phyloP scores from a whole-genome alignment of 1,140 invertebrate genomes.

The Megalonaias nervosa region DNA sequence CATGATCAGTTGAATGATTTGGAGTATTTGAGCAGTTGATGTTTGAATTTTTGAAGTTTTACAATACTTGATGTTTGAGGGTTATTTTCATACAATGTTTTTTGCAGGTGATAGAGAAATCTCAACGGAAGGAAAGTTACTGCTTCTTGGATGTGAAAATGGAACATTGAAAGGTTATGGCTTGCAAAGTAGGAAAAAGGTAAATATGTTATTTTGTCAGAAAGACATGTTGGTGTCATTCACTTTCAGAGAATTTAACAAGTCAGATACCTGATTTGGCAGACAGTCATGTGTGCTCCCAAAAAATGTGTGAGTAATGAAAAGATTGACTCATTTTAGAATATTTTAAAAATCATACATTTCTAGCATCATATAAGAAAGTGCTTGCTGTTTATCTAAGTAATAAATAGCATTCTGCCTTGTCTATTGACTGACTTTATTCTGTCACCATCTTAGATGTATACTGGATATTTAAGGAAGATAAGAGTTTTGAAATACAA shows the following conservation, averaged over 20 bases:
- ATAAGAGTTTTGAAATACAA: no score
- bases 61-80: background rate
- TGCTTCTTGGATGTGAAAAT: constrained; percentile 79
- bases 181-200: constrained; percentile 74
- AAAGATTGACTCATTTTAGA: no score
- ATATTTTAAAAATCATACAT: no score
- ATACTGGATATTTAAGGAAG: no score
- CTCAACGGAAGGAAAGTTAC: constrained; percentile 78
- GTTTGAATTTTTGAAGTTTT: background rate
- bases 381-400: no score
- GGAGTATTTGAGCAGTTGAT: background rate
- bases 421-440: no score
- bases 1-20: background rate
- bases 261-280: background rate
- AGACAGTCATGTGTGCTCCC: no score
- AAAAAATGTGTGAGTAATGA: no score
- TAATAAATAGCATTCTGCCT: no score
- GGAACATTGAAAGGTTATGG: constrained; percentile 75
- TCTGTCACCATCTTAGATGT: no score
- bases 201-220: constrained; percentile 27
- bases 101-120: constrained; percentile 76
- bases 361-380: no score
- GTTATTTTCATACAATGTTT: background rate
- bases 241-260: background rate
- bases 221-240: no score